Conservation (phyloP, 1,140 invertebrate species). For the Heliconius hewitsoni region DNA sequence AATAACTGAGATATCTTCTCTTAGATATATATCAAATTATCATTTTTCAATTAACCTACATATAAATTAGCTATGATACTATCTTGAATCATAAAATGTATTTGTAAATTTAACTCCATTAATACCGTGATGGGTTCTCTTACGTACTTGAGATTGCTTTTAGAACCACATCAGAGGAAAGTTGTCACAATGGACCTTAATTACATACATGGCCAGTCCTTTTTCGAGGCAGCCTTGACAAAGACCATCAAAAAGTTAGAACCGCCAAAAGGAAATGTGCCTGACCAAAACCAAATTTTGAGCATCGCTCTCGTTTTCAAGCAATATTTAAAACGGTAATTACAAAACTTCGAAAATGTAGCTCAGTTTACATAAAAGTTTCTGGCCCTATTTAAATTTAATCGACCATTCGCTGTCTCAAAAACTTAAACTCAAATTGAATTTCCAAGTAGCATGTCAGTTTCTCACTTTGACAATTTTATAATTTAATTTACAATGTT, state of each 20-base stretch:
- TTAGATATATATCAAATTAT: no score
- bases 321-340: slow-evolving; percentile 46
- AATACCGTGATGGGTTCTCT: slow-evolving; percentile 29
- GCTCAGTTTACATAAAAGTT: slow-evolving; percentile 32
- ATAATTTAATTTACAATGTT: background rate
- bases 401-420: slow-evolving; percentile 27
- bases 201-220: slow-evolving; percentile 55
- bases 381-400: slow-evolving; percentile 32
- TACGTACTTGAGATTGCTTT: slow-evolving; percentile 40
- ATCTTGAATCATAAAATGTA: background rate
- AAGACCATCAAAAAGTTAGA: slow-evolving; percentile 54
- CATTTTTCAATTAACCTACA: no score
- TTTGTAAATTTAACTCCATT: background rate
- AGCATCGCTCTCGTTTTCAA: slow-evolving; percentile 37
- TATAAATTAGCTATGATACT: no score
- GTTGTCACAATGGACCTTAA: slow-evolving; percentile 60
- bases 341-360: slow-evolving; percentile 40
- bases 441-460: slow-evolving; percentile 21
- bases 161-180: slow-evolving; percentile 59
- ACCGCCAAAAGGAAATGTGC: slow-evolving; percentile 40
- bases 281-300: slow-evolving; percentile 35
- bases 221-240: slow-evolving; percentile 50
- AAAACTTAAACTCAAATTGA: slow-evolving; percentile 34
- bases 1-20: no score
- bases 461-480: background rate